Evolutionary conservation across 30 jellyfish, hydroid and myxozoan genomes (phyloP).

Genomic region (Phacellophora camtschatica): DNA sequence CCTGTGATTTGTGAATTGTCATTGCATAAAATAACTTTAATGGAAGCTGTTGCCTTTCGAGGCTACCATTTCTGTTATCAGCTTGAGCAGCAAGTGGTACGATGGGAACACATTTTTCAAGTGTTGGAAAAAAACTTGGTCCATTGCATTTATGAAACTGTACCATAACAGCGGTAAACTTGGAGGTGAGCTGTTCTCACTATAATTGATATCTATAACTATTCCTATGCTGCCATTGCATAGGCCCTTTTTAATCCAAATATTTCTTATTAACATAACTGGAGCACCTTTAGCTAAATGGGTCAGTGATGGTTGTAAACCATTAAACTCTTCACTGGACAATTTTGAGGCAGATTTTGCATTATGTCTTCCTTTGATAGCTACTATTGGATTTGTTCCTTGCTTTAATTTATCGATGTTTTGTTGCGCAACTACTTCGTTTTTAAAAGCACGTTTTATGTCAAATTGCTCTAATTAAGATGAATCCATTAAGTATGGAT

Average conservation of each 20-base stretch:
- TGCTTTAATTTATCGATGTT: background rate
- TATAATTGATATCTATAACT: background rate
- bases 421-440: background rate
- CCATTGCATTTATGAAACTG: background rate
- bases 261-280: background rate
- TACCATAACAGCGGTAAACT: background rate
- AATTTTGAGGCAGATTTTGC: background rate
- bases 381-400: background rate
- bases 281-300: background rate
- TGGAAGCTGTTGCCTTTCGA: conserved; percentile 32
- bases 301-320: background rate
- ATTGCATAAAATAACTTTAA: conserved; percentile 24
- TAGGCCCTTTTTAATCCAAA: background rate
- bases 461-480: background rate
- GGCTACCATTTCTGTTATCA: background rate
- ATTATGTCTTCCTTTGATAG: background rate
- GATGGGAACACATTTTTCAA: background rate
- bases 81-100: background rate
- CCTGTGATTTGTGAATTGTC: conserved; percentile 25
- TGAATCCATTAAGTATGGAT: too few species aligned
- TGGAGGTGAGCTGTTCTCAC: background rate
- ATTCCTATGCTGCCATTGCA: background rate
- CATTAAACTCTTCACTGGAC: background rate
- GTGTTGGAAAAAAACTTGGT: background rate
- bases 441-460: background rate